phyloP scores from a whole-genome alignment of 2,113 vertebrate genomes.

The Lophius piscatorius region DNA sequence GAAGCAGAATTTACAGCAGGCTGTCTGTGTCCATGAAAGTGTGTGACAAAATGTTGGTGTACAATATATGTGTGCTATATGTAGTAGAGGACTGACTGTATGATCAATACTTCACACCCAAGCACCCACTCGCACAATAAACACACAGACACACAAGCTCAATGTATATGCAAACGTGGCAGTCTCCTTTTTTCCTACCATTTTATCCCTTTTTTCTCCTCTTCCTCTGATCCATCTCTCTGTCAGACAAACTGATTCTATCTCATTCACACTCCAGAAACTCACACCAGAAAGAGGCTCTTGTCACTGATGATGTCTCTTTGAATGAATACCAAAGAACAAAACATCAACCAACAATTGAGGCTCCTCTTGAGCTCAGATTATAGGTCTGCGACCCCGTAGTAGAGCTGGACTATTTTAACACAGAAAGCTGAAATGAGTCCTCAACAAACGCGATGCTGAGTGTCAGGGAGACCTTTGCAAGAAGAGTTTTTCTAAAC shows the following conservation, averaged over 20 bases:
- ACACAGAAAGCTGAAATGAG: constrained; percentile 14
- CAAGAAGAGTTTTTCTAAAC: constrained; percentile 39
- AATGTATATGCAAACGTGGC: constrained; percentile 23
- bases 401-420: constrained; percentile 23
- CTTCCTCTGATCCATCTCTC: constrained; percentile 3
- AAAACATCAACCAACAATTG: constrained; percentile 14
- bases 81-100: background rate
- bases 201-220: constrained; percentile 8
- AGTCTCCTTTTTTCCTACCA: constrained; percentile 11
- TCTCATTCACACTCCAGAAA: constrained; percentile 30
- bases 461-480: constrained; percentile 22
- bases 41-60: too few species aligned
- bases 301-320: constrained; percentile 22
- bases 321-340: constrained; percentile 35
- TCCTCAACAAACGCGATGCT: background rate
- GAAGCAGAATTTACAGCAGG: too few species aligned
- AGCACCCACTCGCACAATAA: constrained; percentile 19
- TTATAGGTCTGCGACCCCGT: constrained; percentile 12
- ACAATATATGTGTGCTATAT: too few species aligned
- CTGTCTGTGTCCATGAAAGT: too few species aligned
- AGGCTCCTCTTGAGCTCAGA: constrained; percentile 15
- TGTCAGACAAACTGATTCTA: constrained; percentile 20
- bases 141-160: background rate
- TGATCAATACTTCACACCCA: too few species aligned
- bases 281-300: constrained; percentile 16